These are phyloP conservation scores for Leptobrachium leishanense DNA, from an alignment of 2,113 vertebrate genomes.

Conservation along the genomic window DNA sequence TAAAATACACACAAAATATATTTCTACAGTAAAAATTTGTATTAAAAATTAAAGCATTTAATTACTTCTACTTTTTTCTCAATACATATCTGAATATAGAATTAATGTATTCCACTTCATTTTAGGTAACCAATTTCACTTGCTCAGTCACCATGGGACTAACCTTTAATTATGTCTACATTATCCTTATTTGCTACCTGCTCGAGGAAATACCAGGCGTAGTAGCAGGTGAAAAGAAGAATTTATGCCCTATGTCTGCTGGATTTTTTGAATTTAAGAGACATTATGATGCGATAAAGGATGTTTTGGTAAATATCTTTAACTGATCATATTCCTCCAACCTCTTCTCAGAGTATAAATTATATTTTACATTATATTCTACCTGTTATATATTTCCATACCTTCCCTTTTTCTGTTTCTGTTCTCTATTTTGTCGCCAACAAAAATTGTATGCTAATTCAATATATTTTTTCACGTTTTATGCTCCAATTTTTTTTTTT, in stretches of 20 bases:
- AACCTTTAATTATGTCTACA: background rate
- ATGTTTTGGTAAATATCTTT: slow-evolving; percentile 45
- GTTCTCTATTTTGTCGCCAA: too few species aligned
- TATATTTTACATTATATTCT: background rate
- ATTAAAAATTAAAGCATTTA: too few species aligned
- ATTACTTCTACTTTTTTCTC: too few species aligned
- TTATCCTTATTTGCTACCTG: slow-evolving; percentile 16
- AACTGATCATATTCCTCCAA: background rate
- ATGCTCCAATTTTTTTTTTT: background rate
- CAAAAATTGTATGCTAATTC: background rate
- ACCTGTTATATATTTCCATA: too few species aligned
- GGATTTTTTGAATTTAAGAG: slow-evolving; percentile 44
- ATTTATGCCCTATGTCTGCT: slow-evolving; percentile 36
- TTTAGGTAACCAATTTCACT: too few species aligned
- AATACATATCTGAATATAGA: too few species aligned
- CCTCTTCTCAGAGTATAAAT: too few species aligned
- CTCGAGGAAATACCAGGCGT: background rate
- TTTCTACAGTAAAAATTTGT: too few species aligned
- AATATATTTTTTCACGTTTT: background rate
- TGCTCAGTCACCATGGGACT: background rate
- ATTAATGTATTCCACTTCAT: too few species aligned
- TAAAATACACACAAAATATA: too few species aligned
- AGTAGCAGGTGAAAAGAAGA: slow-evolving; percentile 4
- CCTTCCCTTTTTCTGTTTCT: too few species aligned
- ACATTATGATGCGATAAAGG: slow-evolving; percentile 44